Base-by-base conservation (phyloP, 2,797 vertebrate species). In the Acridotheres tristis region DNA sequence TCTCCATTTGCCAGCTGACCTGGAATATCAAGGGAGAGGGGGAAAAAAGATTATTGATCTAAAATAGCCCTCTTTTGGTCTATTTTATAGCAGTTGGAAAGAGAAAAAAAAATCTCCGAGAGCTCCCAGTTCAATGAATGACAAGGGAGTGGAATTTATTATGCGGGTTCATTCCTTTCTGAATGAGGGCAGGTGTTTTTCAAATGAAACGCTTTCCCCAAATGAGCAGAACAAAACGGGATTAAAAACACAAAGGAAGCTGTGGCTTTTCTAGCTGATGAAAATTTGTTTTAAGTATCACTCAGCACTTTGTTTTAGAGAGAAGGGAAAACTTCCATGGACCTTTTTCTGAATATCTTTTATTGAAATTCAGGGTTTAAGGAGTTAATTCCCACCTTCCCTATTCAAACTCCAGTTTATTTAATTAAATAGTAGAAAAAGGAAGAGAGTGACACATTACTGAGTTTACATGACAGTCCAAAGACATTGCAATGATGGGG, bases 1-100 rank as follows among this genome's bases (percentile, higher is more conserved):
- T 89, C 84, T 97, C 90, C 92, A 67, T 93, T 95, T 95, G 78
- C 94, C 93, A 90, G 93, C 90, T 95, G 94, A 97, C 94, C 95
- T 90, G 90, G 77, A 93, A 78, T 93, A 90, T 77, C 92, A 79
- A 90, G 94, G 86, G 93, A 96, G 14, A 93, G 42, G 48, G 54
- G 48, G 22, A 0, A 34, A 83, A 91, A 92, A 84, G 89, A 74
- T 90, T 95, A 96, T 93, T 92, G 94, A 85, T 93, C 94, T 85
- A 93, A 95, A 97, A 96, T 93, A 95, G 90, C 53, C 34, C 92
- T 90, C 94, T 74, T 96, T 89, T 88, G 80, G 85, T 96, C 88
- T 94, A 88, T 95, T 96, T 95, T 93, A 61, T 79, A 85, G 29
- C 92, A 87, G 88, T 43, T 95, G 81, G 93, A 92, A 65, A 62